These are phyloP conservation scores for Rhopilema esculentum DNA, from an alignment of 30 jellyfish, hydroid and myxozoan genomes.

Conservation along the genomic window DNA sequence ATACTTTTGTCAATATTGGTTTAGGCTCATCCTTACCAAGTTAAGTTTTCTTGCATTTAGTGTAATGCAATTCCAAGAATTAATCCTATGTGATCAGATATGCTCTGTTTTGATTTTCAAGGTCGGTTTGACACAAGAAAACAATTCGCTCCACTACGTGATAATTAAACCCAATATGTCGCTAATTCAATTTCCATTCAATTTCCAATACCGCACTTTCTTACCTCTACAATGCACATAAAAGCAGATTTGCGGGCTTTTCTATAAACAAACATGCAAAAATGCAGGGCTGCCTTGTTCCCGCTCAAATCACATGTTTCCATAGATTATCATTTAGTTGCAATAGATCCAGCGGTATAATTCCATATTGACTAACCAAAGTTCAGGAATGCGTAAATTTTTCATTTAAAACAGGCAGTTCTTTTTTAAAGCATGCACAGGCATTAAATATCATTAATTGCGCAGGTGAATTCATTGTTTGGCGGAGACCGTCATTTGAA, in stretches of 20 bases:
- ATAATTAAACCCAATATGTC: constrained; percentile 18
- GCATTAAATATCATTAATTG: background rate
- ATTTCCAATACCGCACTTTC: background rate
- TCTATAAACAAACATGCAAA: background rate
- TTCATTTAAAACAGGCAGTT: constrained; percentile 21
- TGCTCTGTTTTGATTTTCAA: background rate
- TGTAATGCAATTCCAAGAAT: background rate
- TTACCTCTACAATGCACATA: background rate
- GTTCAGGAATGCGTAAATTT: constrained; percentile 16
- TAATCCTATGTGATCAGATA: background rate
- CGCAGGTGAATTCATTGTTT: constrained; percentile 42
- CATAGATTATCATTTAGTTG: constrained; percentile 17
- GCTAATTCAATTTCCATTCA: constrained; percentile 29
- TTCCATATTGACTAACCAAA: constrained; percentile 7
- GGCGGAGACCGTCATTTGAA: background rate
- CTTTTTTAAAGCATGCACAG: background rate
- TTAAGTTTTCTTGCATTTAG: background rate
- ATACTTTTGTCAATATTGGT: background rate
- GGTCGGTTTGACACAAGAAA: background rate
- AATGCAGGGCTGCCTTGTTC: background rate
- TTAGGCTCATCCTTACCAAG: background rate
- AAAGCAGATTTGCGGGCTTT: constrained; percentile 3
- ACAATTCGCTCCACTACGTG: background rate
- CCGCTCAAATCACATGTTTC: background rate
- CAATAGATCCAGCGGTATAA: background rate